A percentile compares a stretch with the other conserved stretches of the same genome.
phyloP scores from a whole-genome alignment of 2,113 vertebrate genomes.

The Hippoglossus stenolepis region DNA sequence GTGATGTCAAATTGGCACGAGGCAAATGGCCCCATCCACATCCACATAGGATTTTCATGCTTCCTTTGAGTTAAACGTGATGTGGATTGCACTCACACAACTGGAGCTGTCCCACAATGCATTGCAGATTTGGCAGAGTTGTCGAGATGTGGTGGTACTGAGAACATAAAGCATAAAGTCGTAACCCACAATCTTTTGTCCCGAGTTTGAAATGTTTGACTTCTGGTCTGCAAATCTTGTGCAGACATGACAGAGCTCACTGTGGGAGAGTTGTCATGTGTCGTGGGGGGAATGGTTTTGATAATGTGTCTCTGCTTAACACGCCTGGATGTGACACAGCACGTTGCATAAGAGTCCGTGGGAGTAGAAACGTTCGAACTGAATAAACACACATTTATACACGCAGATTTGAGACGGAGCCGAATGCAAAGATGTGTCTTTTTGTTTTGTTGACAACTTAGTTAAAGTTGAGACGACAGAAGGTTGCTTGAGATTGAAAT shows the following conservation, averaged over 20 bases:
- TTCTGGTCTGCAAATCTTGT: slow-evolving; percentile 6
- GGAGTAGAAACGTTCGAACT: neutral
- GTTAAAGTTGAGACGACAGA: slow-evolving; percentile 6
- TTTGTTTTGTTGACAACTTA: slow-evolving; percentile 22
- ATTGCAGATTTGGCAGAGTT: slow-evolving; percentile 1
- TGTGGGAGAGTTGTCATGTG: slow-evolving; percentile 28
- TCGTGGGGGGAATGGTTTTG: slow-evolving; percentile 22
- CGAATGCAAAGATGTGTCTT: neutral
- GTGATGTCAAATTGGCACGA: slow-evolving; percentile 47
- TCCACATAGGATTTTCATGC: slow-evolving; percentile 31
- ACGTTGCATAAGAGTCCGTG: slow-evolving; percentile 24
- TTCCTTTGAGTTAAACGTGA: slow-evolving; percentile 52
- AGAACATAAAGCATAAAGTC: neutral
- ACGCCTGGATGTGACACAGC: slow-evolving; percentile 4
- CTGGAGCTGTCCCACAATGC: slow-evolving; percentile 17
- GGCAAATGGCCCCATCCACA: neutral
- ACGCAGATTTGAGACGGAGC: too few relatives aligned
- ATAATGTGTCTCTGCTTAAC: slow-evolving; percentile 27
- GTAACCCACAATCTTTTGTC: neutral
- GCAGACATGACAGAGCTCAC: neutral
- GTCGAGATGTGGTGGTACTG: slow-evolving; percentile 1
- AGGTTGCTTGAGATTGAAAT: neutral
- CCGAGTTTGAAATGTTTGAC: neutral
- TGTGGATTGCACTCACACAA: slow-evolving; percentile 40
- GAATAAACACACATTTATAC: slow-evolving; percentile 3